phyloP scores from a whole-genome alignment of 2,113 vertebrate species.

The Emydura subglobosa region DNA sequence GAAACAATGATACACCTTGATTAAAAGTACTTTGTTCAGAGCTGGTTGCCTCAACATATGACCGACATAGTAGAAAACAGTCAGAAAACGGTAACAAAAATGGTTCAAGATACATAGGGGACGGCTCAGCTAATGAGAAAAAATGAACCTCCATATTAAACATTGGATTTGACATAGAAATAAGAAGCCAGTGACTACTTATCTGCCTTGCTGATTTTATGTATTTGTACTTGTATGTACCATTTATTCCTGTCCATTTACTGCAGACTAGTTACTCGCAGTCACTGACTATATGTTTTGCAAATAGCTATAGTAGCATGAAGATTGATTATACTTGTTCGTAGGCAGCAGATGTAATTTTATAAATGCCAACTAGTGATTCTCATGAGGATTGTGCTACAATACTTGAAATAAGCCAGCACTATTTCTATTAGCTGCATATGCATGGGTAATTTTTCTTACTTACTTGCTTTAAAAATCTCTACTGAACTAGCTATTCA shows the following conservation, averaged over 20 bases:
- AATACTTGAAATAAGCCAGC: conserved; percentile 39
- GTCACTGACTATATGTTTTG: conserved; percentile 22
- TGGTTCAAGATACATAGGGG: neutral
- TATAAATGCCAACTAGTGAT: conserved; percentile 48
- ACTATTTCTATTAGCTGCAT: conserved; percentile 19
- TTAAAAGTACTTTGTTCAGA: neutral
- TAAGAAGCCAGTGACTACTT: neutral
- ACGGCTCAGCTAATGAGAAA: neutral
- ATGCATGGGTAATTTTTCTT: neutral
- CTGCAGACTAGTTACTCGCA: conserved; percentile 16
- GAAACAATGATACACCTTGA: neutral
- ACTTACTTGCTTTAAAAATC: neutral
- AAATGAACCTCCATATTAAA: neutral
- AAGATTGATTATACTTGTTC: conserved; percentile 60
- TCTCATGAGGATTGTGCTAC: conserved; percentile 47
- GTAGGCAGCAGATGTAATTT: conserved; percentile 60
- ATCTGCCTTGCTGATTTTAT: conserved; percentile 28
- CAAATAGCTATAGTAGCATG: conserved; percentile 18
- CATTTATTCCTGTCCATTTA: neutral
- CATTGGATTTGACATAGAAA: neutral
- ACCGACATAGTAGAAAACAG: fast-evolving
- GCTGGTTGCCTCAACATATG: neutral
- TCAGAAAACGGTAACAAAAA: neutral
- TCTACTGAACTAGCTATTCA: neutral
- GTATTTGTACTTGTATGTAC: conserved; percentile 3